Percentiles rank a stretch among this genome's conserved stretches.
Evolutionary conservation across 1,140 invertebrate species (phyloP).

Genomic region (Zaprionus taronus): DNA sequence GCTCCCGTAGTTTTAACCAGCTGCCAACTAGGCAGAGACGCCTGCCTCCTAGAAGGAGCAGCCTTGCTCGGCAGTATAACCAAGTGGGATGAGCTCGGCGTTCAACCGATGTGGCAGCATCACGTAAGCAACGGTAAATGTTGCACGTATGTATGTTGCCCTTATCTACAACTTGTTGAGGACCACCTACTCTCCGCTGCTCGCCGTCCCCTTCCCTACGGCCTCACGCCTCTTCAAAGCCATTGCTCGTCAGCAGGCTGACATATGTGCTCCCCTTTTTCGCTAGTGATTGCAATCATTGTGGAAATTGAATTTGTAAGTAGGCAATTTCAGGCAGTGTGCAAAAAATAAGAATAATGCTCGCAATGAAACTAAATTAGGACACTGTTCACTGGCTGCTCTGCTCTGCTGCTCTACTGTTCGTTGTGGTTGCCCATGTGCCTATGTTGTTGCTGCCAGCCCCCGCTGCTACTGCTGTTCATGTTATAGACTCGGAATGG

Average conservation of each 20-base stretch:
- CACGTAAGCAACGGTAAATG: constrained; percentile 72
- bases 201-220: neutral
- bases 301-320: constrained; percentile 79
- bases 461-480: constrained; percentile 3
- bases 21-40: constrained; percentile 48
- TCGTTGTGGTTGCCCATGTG: constrained; percentile 21
- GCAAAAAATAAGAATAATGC: constrained; percentile 71
- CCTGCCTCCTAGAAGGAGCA: constrained; percentile 11
- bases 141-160: constrained; percentile 67
- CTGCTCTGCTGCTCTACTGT: neutral
- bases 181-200: neutral
- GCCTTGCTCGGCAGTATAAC: neutral
- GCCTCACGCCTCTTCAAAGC: constrained; percentile 17
- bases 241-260: constrained; percentile 7
- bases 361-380: constrained; percentile 70
- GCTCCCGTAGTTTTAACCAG: constrained; percentile 24
- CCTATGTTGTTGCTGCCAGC: neutral
- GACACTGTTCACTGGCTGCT: constrained; percentile 23
- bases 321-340: constrained; percentile 67
- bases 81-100: constrained; percentile 3
- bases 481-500: neutral
- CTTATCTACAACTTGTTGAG: constrained; percentile 47
- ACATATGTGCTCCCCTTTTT: constrained; percentile 40
- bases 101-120: constrained; percentile 47
- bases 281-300: constrained; percentile 72